phyloP scores from a whole-genome alignment of 1,140 invertebrate species.

The Caenorhabditis elegans region DNA sequence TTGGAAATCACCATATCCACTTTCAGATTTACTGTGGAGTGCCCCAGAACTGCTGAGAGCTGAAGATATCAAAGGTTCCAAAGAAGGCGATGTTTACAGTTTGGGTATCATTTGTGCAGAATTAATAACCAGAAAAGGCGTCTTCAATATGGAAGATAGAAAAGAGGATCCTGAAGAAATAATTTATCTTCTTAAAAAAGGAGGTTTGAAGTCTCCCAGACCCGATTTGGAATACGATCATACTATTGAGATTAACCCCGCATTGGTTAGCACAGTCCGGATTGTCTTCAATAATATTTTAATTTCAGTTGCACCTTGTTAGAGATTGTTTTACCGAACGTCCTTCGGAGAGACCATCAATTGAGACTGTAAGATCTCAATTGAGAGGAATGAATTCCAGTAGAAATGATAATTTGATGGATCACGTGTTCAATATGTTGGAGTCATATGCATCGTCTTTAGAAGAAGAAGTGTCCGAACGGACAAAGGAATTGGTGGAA shows the following conservation, averaged over 20 bases:
- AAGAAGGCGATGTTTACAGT: constrained; percentile 58
- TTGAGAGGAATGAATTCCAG: constrained; percentile 48
- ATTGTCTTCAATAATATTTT: neutral
- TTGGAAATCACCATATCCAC: neutral
- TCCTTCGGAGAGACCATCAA: constrained; percentile 45
- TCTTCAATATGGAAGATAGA: constrained; percentile 50
- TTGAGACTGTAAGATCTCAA: constrained; percentile 43
- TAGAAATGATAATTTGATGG: constrained; percentile 47
- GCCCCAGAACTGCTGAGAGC: constrained; percentile 86
- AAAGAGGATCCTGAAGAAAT: constrained; percentile 52
- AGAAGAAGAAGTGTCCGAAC: constrained; percentile 83
- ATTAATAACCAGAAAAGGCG: constrained; percentile 68
- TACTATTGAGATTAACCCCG: constrained; percentile 52
- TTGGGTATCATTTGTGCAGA: constrained; percentile 65
- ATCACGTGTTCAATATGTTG: constrained; percentile 50
- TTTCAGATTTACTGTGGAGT: constrained; percentile 76
- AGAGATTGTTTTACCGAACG: constrained; percentile 61
- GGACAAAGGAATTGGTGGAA: constrained; percentile 87
- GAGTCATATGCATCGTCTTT: constrained; percentile 66
- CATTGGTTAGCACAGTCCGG: constrained; percentile 37
- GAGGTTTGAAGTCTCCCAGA: constrained; percentile 40
- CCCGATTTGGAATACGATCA: constrained; percentile 43
- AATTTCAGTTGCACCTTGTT: constrained; percentile 54
- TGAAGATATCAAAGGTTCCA: constrained; percentile 40
- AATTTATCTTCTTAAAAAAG: constrained; percentile 52